These are phyloP conservation scores for Brachionus asplanchnoidis DNA, from an alignment of 1,140 invertebrate genomes.

Conservation along the genomic window DNA sequence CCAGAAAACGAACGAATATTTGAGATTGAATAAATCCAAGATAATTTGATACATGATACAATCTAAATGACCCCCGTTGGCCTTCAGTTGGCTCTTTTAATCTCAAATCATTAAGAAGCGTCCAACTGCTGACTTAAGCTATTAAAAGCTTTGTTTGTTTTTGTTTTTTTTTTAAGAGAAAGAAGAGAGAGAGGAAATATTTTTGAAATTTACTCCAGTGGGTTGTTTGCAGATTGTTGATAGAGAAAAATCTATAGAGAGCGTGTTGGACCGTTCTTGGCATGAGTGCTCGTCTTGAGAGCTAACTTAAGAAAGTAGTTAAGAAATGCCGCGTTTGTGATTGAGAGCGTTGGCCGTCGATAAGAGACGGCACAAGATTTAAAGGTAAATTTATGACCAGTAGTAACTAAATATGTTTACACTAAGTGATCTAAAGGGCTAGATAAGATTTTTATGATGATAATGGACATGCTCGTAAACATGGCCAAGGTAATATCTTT, in stretches of 20 bases:
- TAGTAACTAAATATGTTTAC: slow-evolving; percentile 1
- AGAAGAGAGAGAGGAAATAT: background rate
- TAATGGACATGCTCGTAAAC: background rate
- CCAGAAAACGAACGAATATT: background rate
- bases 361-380: background rate
- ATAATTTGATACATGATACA: slow-evolving; percentile 34
- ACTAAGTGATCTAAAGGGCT: background rate
- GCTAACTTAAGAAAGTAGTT: background rate
- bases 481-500: background rate
- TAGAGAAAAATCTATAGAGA: background rate
- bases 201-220: background rate
- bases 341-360: background rate
- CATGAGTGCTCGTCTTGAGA: background rate
- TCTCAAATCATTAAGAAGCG: slow-evolving; percentile 25
- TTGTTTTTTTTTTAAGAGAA: background rate
- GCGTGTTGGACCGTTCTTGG: background rate
- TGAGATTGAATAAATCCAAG: background rate
- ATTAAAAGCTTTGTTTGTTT: slow-evolving; percentile 16
- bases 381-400: background rate
- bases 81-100: background rate
- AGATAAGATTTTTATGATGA: slow-evolving; percentile 4
- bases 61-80: background rate
- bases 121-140: slow-evolving; percentile 15
- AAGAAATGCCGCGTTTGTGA: background rate
- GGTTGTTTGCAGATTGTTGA: background rate